Evolutionary conservation across 2,113 vertebrate species (phyloP).

Genomic region (Perca fluviatilis): DNA sequence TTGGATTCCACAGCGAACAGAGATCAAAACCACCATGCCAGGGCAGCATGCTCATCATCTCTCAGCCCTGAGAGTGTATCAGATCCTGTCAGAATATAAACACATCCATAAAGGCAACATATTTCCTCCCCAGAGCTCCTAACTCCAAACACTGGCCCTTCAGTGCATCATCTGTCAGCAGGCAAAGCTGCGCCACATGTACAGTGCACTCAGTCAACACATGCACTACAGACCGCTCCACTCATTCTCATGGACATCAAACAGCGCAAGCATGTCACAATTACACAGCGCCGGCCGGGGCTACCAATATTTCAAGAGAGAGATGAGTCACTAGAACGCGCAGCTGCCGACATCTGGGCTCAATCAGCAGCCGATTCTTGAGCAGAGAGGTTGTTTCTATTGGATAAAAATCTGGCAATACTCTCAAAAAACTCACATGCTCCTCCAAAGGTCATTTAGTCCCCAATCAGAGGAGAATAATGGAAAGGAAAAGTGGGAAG

Average conservation of each 20-base stretch:
- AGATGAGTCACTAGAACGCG: constrained; percentile 23
- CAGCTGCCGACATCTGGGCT: constrained; percentile 38
- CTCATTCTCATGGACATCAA: constrained; percentile 47
- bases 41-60: background rate
- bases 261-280: constrained; percentile 35
- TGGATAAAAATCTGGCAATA: constrained; percentile 22
- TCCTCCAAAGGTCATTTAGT: background rate
- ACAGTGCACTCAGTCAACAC: constrained; percentile 19
- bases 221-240: constrained; percentile 39
- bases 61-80: constrained; percentile 20
- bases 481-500: background rate
- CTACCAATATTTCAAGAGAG: constrained; percentile 50
- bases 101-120: constrained; percentile 51
- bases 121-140: constrained; percentile 34
- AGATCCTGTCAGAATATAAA: constrained; percentile 59
- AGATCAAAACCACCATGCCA: background rate
- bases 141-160: constrained; percentile 34
- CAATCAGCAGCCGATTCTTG: background rate
- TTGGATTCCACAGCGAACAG: background rate
- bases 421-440: background rate
- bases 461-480: background rate
- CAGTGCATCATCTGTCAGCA: constrained; percentile 39
- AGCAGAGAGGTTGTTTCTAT: constrained; percentile 19
- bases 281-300: background rate
- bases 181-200: constrained; percentile 31